These are phyloP conservation scores for Megaleporinus macrocephalus DNA, from an alignment of 2,113 vertebrate genomes.

Conservation along the genomic window DNA sequence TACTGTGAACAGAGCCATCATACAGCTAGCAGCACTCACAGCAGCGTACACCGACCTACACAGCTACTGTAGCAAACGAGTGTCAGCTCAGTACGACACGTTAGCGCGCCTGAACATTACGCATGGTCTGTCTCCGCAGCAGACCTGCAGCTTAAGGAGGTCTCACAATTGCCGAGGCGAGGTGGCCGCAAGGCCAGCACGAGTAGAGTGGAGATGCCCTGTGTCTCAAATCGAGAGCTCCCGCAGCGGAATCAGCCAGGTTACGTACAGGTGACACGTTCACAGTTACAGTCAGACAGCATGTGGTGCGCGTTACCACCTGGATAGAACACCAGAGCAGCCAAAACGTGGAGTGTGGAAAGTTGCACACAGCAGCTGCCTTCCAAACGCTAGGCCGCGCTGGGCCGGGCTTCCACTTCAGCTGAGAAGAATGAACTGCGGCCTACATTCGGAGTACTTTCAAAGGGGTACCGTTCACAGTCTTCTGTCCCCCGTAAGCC, in stretches of 20 bases:
- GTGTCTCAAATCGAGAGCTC: neutral
- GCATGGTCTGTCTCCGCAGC: neutral
- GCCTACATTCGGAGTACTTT: no score
- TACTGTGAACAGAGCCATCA: slow-evolving; percentile 35
- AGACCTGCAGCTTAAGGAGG: neutral
- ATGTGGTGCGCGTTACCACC: no score
- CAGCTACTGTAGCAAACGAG: slow-evolving; percentile 43
- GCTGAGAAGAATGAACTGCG: no score
- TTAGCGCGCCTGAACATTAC: neutral
- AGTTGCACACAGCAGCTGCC: no score
- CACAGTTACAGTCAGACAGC: neutral
- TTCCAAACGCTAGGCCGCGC: no score
- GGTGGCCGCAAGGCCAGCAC: neutral
- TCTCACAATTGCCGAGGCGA: neutral
- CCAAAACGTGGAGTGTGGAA: no score
- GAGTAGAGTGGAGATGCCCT: neutral
- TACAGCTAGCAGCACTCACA: neutral
- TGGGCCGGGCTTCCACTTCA: no score
- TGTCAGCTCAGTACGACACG: neutral
- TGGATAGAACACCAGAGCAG: no score
- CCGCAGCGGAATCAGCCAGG: neutral
- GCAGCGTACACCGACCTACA: neutral
- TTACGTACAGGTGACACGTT: neutral
- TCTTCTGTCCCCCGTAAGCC: no score
- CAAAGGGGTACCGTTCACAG: no score